Conservation (phyloP, 2,797 vertebrate species). For the Semotilus atromaculatus region DNA sequence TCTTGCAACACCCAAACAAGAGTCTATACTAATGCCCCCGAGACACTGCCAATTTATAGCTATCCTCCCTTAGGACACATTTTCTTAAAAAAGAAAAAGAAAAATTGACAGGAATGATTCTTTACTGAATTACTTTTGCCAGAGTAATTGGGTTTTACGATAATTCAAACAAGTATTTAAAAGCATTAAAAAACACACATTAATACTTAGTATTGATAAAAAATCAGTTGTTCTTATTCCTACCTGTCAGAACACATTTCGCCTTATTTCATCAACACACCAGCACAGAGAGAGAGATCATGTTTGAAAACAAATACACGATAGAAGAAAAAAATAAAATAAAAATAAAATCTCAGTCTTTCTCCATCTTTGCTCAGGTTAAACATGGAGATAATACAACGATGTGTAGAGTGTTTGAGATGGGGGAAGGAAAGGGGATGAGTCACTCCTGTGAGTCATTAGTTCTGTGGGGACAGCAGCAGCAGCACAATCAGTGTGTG, state of each 20-base stretch:
- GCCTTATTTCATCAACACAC: background rate
- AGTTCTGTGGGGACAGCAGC: slow-evolving; percentile 65
- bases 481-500: slow-evolving; percentile 48
- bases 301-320: background rate
- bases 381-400: slow-evolving; percentile 77
- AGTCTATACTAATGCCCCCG: background rate
- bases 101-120: background rate
- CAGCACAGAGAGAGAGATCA: background rate
- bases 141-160: background rate
- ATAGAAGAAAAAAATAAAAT: slow-evolving; percentile 40
- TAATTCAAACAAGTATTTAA: background rate
- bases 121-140: background rate
- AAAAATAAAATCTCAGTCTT: slow-evolving; percentile 63
- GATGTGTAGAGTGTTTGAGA: slow-evolving; percentile 71
- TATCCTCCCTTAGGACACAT: background rate
- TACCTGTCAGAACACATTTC: background rate
- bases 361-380: slow-evolving; percentile 78
- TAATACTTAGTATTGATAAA: background rate
- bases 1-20: background rate
- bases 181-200: background rate
- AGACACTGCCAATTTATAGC: background rate
- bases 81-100: background rate
- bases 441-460: slow-evolving; percentile 85
- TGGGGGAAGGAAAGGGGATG: slow-evolving; percentile 64
- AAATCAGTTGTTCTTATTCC: background rate